A percentile compares a stretch with the other conserved stretches of the same genome.
phyloP scores from a whole-genome alignment of 2,888 invertebrate species.

The Pandemis corylana region DNA sequence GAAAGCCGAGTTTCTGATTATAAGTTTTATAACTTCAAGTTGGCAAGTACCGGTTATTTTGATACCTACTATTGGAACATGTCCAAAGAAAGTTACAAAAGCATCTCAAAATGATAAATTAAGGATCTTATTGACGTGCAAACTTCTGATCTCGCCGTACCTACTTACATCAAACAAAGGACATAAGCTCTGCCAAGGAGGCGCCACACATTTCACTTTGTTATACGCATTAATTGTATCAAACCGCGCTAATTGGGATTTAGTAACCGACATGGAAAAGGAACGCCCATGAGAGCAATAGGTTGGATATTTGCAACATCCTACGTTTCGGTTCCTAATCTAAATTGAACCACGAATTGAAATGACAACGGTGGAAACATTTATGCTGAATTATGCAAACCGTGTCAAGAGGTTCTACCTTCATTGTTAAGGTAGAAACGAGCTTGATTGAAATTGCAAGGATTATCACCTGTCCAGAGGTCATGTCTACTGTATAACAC shows the following conservation, averaged over 20 bases:
- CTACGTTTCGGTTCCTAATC: background rate
- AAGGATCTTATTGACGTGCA: background rate
- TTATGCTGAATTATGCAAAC: no score
- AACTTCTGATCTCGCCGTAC: background rate
- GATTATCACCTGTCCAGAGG: no score
- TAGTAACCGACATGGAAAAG: background rate
- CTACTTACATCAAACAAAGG: background rate
- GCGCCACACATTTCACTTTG: background rate
- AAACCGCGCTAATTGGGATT: background rate
- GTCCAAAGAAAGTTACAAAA: background rate
- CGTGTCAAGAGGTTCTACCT: no score
- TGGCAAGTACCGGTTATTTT: no score
- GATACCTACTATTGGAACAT: no score
- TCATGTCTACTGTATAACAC: no score
- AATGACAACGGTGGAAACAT: background rate
- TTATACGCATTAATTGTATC: background rate
- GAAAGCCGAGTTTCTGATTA: no score
- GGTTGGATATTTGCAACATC: background rate
- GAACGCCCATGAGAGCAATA: constrained; percentile 2
- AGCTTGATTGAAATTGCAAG: no score
- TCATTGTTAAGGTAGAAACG: no score
- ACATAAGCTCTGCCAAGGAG: background rate
- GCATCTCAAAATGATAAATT: background rate
- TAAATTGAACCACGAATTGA: no score
- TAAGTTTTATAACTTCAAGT: no score